Evolutionary conservation across 1,140 invertebrate species (phyloP).

Genomic region (Gerris buenoi): DNA sequence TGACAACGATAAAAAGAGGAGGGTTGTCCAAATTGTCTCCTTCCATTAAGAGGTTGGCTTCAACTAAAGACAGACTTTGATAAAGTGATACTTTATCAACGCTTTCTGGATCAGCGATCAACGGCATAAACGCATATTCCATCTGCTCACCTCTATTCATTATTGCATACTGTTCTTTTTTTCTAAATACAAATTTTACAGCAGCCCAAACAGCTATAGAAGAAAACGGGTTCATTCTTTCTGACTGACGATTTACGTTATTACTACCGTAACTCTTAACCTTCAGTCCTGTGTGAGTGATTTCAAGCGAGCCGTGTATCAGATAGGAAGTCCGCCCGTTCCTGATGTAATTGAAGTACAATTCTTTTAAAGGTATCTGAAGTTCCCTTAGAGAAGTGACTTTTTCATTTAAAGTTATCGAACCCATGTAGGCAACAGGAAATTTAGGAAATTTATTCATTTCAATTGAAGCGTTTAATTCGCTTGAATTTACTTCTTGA

Average conservation of each 20-base stretch:
- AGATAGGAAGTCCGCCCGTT: conserved; percentile 5
- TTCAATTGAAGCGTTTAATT: conserved; percentile 1
- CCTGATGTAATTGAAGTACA: conserved; percentile 51
- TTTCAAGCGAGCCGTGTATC: conserved; percentile 43
- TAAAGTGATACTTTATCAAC: conserved; percentile 54
- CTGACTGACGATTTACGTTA: conserved; percentile 29
- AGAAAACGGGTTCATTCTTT: conserved; percentile 61
- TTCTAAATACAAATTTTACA: conserved; percentile 47
- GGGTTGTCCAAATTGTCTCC: conserved; percentile 42
- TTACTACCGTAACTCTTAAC: conserved; percentile 37
- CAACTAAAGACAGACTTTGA: conserved; percentile 24
- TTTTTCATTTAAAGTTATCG: conserved; percentile 54
- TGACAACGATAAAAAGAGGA: conserved; percentile 78
- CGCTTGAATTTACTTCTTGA: conserved; percentile 35
- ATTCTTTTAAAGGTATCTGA: conserved; percentile 59
- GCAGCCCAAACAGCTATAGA: conserved; percentile 83
- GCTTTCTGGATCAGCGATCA: conserved; percentile 67
- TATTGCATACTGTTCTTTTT: conserved; percentile 20
- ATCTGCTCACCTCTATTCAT: conserved; percentile 17
- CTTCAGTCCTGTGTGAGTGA: conserved; percentile 48
- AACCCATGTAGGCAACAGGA: conserved; percentile 67
- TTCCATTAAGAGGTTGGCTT: conserved; percentile 23
- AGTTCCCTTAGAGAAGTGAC: conserved; percentile 67
- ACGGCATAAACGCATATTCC: conserved; percentile 61
- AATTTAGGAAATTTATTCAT: conserved; percentile 38